Evolutionary conservation across 2,113 vertebrate genomes (phyloP).

Genomic region (Podiceps cristatus): DNA sequence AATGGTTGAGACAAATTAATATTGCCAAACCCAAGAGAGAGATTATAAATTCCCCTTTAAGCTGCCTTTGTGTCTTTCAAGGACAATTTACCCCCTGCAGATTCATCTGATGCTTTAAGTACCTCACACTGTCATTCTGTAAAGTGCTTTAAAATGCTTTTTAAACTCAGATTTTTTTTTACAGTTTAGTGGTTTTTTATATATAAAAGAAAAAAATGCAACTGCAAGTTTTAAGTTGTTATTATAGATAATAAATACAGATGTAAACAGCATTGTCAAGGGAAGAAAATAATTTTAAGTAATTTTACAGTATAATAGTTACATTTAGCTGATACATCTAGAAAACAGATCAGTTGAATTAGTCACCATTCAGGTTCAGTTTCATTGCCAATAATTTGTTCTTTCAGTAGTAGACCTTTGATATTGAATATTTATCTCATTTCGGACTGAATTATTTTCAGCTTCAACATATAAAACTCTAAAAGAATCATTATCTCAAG

Average conservation of each 20-base stretch:
- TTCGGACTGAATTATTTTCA: not conserved
- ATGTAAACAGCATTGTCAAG: not conserved
- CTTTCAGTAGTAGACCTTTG: not conserved
- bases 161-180: not conserved
- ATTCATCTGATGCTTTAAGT: slow-evolving; percentile 55
- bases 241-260: not conserved
- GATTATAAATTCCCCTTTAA: slow-evolving; percentile 78
- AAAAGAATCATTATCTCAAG: not conserved
- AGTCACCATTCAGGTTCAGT: not conserved
- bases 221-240: not conserved
- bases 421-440: not conserved
- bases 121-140: slow-evolving; percentile 19
- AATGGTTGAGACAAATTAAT: slow-evolving; percentile 79
- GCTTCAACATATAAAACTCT: not conserved
- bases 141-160: slow-evolving; percentile 45
- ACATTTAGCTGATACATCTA: not conserved
- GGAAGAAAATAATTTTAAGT: not conserved
- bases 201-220: not conserved
- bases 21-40: slow-evolving; percentile 76
- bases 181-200: not conserved
- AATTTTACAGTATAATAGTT: not conserved
- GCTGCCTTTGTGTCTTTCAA: slow-evolving; percentile 71
- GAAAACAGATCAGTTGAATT: not conserved
- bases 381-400: not conserved
- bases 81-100: slow-evolving; percentile 73